These are phyloP conservation scores for Neuroterus valhalla DNA, from an alignment of 1,140 invertebrate genomes.

Conservation along the genomic window DNA sequence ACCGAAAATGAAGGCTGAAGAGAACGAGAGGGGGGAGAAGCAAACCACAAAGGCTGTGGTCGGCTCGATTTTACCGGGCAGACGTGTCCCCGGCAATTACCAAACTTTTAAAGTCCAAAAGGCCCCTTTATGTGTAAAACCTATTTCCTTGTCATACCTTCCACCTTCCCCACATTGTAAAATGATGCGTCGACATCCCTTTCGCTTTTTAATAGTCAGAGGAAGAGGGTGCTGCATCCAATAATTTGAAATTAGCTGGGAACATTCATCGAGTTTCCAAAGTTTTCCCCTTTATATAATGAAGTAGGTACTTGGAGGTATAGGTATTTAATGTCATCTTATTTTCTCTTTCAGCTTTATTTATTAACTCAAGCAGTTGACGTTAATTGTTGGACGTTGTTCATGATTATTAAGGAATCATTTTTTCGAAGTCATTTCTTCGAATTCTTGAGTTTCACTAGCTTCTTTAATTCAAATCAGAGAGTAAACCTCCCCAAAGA, in stretches of 20 bases:
- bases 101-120: constrained; percentile 71
- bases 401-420: too few relatives aligned
- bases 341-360: too few relatives aligned
- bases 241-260: not conserved
- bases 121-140: constrained; percentile 35
- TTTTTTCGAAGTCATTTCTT: too few relatives aligned
- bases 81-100: constrained; percentile 73
- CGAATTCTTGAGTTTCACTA: too few relatives aligned
- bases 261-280: not conserved
- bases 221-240: not conserved
- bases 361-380: too few relatives aligned
- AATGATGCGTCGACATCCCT: constrained; percentile 11
- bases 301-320: not conserved
- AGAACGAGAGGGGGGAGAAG: constrained; percentile 54
- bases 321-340: not conserved
- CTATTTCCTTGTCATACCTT: not conserved
- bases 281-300: not conserved
- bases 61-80: constrained; percentile 71
- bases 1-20: constrained; percentile 34
- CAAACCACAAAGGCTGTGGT: constrained; percentile 72
- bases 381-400: too few relatives aligned
- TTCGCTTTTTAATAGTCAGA: not conserved
- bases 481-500: too few relatives aligned
- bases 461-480: too few relatives aligned
- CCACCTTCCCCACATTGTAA: constrained; percentile 4